Conservation (phyloP, 2,113 vertebrate genomes). For the Empidonax alnorum region DNA sequence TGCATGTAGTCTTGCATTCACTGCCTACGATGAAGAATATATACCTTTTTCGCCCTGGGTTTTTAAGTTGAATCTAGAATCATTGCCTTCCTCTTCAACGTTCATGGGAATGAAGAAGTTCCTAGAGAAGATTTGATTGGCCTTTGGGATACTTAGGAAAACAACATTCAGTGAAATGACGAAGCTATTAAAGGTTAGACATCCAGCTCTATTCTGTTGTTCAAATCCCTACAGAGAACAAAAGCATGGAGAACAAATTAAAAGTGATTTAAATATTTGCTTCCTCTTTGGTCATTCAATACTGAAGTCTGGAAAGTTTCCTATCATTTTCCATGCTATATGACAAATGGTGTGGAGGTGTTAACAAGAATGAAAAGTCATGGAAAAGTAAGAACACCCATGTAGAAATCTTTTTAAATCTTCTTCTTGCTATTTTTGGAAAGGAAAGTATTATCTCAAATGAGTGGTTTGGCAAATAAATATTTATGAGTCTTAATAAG, state of each 20-base stretch:
- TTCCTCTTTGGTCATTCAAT: not conserved
- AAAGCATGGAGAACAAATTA: not conserved
- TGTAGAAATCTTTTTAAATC: not conserved
- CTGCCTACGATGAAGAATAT: not conserved
- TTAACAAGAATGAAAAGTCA: not conserved
- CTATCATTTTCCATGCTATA: not conserved
- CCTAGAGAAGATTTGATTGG: not conserved
- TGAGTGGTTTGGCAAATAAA: not conserved
- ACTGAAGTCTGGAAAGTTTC: not conserved
- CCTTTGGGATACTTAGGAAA: not conserved
- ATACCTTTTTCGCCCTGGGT: fast-evolving
- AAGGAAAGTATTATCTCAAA: not conserved
- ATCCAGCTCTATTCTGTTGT: not conserved
- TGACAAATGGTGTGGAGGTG: not conserved
- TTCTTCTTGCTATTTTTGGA: not conserved
- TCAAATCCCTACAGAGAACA: not conserved
- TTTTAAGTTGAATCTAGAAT: not conserved
- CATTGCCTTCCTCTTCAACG: not conserved
- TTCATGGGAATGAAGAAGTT: not conserved
- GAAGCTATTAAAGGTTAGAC: not conserved
- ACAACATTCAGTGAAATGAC: not conserved
- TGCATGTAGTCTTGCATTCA: not conserved
- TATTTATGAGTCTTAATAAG: not conserved
- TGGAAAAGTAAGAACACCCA: not conserved
- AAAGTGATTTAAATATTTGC: not conserved